Base-by-base conservation (phyloP, 1,140 invertebrate species). In the Bradysia coprophila region DNA sequence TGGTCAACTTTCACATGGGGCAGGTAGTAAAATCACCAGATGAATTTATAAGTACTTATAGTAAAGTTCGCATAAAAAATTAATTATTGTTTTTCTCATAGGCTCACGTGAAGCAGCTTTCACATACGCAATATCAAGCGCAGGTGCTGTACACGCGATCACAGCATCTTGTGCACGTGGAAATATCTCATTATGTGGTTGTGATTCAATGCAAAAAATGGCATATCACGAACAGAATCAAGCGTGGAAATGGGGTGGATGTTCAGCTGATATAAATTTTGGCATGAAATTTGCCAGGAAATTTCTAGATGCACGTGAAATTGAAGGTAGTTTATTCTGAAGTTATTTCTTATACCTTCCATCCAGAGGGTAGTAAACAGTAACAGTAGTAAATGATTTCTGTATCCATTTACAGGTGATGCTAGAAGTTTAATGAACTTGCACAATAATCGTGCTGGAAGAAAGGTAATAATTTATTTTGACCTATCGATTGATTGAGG, bases 361-460 rank as follows among this genome's bases (percentile, higher is more conserved):
- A n/a, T n/a, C n/a, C n/a, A n/a, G n/a, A n/a, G n/a, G n/a, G n/a
- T n/a, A n/a, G n/a, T n/a, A n/a, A n/a, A n/a, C n/a, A n/a, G n/a
- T n/a, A n/a, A n/a, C n/a, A 71, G n/a, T n/a, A n/a, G n/a, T n/a
- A n/a, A n/a, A n/a, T n/a, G n/a, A n/a, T n/a, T n/a, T n/a, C n/a
- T n/a, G n/a, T n/a, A n/a, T n/a, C n/a, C n/a, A n/a, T n/a, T n/a
- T n/a, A n/a, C n/a, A n/a, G n/a, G 74, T 1, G 82, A 91, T 57
- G 81, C 82, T 3, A 67, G 90, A 23, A 84, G 82, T 40, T 64
- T 92, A 46, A 95, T 97, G 89, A 97, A 98, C 65, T 68, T 96
- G 22, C 93, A 98, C 62, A 98, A 98, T 62, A 97, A 96, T 67
- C 76, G 83, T 53, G 88, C 85, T 20, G 92, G 91, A 38, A 68